Evolutionary conservation across 1,140 invertebrate species (phyloP), one percentile per base, ranked within the genome.

Genomic region (Penaeus vannamei): DNA sequence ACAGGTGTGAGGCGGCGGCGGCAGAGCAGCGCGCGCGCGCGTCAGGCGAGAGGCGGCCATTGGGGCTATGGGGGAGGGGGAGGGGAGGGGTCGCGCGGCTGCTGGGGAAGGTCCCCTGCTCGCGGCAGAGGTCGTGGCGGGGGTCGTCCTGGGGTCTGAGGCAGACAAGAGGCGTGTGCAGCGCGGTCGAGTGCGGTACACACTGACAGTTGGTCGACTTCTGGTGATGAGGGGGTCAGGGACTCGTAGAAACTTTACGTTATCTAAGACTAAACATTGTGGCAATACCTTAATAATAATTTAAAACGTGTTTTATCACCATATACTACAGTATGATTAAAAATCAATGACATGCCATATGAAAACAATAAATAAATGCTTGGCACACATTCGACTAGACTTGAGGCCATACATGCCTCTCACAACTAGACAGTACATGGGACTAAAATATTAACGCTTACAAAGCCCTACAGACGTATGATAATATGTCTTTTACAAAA

Each of bases 381-480:
- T 88, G 87, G 87, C 87, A 88, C 87, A 89, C 82, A 89, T 84
- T 84, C 82, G 87, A 89, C 87, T 89, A 89, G 87, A 89, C 87
- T 89, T 66, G 82, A 72, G 72, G 87, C 87, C 60, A 59, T 64
- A 79, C 72, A 72, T 80, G 69, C 69, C 76, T 79, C 60, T 64
- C 76, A 76, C 84, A 85, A 77, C 72, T 77, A 77, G 85, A 79
- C 85, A 77, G 85, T 79, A 86, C 85, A 80, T 79, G 85, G 76
- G 46, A 84, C 46, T 60, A 61, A 84, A 53, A 84, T 61, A 60
- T 53, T 61, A 53, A 60, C 32, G 83, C 61, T 64, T 84, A 84
- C 64, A 84, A 84, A 84, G 83, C 83, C 83, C 83, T 84, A 84
- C 83, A 53, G 83, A 84, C 61, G 83, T 84, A 84, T 84, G 64